Percentiles rank a stretch among this genome's conserved stretches.
Evolutionary conservation across 1,140 invertebrate genomes (phyloP).

Genomic region (Drosophila elegans): DNA sequence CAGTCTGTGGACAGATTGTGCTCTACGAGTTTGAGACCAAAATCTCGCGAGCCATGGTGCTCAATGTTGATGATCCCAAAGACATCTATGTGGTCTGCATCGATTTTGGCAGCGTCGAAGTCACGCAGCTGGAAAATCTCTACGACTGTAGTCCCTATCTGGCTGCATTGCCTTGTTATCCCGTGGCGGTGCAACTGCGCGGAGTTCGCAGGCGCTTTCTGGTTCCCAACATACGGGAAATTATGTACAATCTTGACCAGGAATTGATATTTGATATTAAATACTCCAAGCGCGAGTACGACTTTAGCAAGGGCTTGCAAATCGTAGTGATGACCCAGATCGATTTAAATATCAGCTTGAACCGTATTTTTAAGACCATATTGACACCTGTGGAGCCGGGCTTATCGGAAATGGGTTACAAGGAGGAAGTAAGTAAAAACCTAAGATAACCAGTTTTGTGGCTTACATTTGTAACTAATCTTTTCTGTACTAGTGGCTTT

Average conservation of each 20-base stretch:
- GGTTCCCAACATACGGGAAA: slow-evolving; percentile 48
- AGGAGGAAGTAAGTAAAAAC: slow-evolving; percentile 40
- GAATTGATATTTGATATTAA: slow-evolving; percentile 47
- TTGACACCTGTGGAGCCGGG: slow-evolving; percentile 50
- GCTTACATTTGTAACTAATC: background rate
- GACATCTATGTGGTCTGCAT: slow-evolving; percentile 66
- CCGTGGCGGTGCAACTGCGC: slow-evolving; percentile 64
- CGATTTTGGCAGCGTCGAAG: slow-evolving; percentile 73
- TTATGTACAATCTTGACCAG: slow-evolving; percentile 52
- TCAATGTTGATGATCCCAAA: slow-evolving; percentile 48
- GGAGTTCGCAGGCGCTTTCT: slow-evolving; percentile 53
- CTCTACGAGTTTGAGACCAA: slow-evolving; percentile 48
- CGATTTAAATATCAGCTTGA: slow-evolving; percentile 57
- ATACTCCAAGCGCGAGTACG: slow-evolving; percentile 46
- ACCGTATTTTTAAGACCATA: slow-evolving; percentile 57
- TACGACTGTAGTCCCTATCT: slow-evolving; percentile 50
- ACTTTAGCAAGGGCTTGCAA: slow-evolving; percentile 43
- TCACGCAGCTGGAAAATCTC: slow-evolving; percentile 41
- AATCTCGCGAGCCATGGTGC: slow-evolving; percentile 62
- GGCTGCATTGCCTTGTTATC: slow-evolving; percentile 46
- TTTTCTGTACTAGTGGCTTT: slow-evolving; percentile 53
- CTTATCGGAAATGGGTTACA: slow-evolving; percentile 14
- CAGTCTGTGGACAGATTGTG: slow-evolving; percentile 62
- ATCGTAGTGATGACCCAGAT: slow-evolving; percentile 49
- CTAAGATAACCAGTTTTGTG: no score